Conservation (phyloP, 1,140 invertebrate genomes). For the Sinella curviseta region DNA sequence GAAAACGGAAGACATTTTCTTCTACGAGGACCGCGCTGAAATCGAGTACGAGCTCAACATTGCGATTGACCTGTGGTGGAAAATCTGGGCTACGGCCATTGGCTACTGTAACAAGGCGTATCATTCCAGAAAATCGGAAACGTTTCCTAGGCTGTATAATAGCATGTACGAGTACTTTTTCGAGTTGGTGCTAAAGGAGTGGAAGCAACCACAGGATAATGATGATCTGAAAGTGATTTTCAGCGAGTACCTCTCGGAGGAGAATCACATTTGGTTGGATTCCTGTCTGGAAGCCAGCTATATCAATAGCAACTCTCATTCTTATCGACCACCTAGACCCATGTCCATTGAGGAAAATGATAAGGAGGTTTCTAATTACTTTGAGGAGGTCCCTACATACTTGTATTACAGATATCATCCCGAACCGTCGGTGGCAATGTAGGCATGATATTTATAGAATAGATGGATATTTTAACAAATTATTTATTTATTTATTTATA, state of each 20-base stretch:
- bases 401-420: too few species aligned
- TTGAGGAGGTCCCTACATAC: constrained; percentile 20
- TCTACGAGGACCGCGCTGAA: constrained; percentile 7
- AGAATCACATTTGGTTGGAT: constrained; percentile 5
- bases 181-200: not conserved
- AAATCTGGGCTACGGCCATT: constrained; percentile 28
- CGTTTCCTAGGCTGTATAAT: constrained; percentile 33
- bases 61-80: constrained; percentile 29
- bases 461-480: too few species aligned
- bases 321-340: constrained; percentile 28
- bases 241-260: not conserved
- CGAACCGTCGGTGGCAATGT: too few species aligned
- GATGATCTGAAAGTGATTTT: not conserved
- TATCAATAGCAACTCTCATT: constrained; percentile 20
- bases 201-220: constrained; percentile 14
- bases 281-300: constrained; percentile 30
- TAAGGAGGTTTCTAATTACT: constrained; percentile 25
- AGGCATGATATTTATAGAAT: too few species aligned
- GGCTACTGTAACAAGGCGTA: constrained; percentile 35
- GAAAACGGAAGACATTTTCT: constrained; percentile 18
- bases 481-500: too few species aligned
- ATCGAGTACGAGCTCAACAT: constrained; percentile 7
- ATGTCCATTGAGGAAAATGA: not conserved
- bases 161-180: constrained; percentile 33
- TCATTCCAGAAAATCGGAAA: constrained; percentile 14